phyloP scores from a whole-genome alignment of 2,113 vertebrate genomes.

The Trachemys scripta region DNA sequence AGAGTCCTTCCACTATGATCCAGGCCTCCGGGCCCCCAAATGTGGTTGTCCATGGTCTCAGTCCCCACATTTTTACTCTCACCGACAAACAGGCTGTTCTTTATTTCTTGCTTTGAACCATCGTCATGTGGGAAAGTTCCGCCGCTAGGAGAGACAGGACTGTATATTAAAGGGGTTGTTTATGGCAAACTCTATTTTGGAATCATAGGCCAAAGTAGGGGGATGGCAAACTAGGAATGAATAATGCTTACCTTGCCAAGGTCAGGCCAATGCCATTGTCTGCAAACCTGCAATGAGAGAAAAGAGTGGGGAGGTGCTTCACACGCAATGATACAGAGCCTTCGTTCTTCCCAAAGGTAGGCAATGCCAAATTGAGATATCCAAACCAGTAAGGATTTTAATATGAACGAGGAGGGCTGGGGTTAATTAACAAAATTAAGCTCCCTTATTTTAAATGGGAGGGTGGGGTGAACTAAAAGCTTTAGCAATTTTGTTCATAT shows the following conservation, averaged over 20 bases:
- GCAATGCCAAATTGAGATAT: background rate
- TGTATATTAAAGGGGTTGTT: conserved; percentile 27
- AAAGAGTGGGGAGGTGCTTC: background rate
- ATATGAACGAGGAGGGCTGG: background rate
- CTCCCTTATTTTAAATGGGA: background rate
- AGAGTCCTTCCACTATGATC: conserved; percentile 90
- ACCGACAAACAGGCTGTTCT: conserved; percentile 96
- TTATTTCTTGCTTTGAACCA: conserved; percentile 94
- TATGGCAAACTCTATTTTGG: background rate
- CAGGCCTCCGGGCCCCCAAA: conserved; percentile 92
- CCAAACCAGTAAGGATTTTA: background rate
- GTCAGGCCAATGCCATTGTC: conserved; percentile 98
- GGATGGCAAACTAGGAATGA: accelerated
- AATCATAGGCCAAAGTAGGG: background rate
- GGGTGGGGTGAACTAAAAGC: accelerated
- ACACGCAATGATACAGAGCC: background rate
- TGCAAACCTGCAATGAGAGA: conserved; percentile 87
- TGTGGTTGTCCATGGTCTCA: conserved; percentile 78
- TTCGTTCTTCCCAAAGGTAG: background rate
- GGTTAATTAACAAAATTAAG: background rate
- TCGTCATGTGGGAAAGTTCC: conserved; percentile 98
- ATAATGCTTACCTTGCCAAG: conserved; percentile 88
- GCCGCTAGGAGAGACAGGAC: conserved; percentile 80
- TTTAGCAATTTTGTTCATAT: background rate
- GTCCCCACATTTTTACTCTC: conserved; percentile 94